phyloP scores from a whole-genome alignment of 2,113 vertebrate species.

The Nerophis ophidion region DNA sequence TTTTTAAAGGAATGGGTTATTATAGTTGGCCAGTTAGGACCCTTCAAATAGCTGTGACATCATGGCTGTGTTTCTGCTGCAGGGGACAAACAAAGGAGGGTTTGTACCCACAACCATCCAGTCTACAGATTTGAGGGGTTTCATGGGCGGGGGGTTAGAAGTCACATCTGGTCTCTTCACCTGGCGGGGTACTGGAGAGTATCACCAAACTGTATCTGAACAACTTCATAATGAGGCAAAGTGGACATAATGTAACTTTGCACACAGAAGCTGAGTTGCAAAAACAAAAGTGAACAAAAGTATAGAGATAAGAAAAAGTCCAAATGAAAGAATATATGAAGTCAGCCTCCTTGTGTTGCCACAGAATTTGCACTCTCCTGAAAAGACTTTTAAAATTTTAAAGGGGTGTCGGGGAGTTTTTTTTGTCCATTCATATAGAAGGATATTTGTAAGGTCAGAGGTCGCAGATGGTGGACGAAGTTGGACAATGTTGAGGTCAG shows the following conservation, averaged over 20 bases:
- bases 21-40: slow-evolving; percentile 73
- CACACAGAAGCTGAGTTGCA: too few species aligned
- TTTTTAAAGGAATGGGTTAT: slow-evolving; percentile 71
- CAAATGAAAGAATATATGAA: too few species aligned
- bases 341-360: too few species aligned
- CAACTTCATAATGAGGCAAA: slow-evolving; percentile 25
- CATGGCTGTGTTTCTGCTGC: slow-evolving; percentile 62
- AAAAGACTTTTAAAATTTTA: too few species aligned
- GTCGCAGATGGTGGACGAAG: too few species aligned
- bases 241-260: slow-evolving; percentile 3
- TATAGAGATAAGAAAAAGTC: too few species aligned
- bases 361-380: too few species aligned
- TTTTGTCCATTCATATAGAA: too few species aligned
- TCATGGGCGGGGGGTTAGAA: slow-evolving; percentile 54
- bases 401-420: too few species aligned
- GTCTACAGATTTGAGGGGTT: slow-evolving; percentile 54
- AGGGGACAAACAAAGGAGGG: slow-evolving; percentile 72
- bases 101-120: slow-evolving; percentile 64
- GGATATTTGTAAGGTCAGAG: too few species aligned
- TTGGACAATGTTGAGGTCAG: too few species aligned
- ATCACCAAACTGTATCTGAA: slow-evolving; percentile 35
- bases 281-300: too few species aligned
- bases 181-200: slow-evolving; percentile 47
- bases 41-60: slow-evolving; percentile 72
- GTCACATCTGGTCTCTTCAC: slow-evolving; percentile 70